Conservation (phyloP, 2,888 invertebrate genomes). For the Protula sp. region DNA sequence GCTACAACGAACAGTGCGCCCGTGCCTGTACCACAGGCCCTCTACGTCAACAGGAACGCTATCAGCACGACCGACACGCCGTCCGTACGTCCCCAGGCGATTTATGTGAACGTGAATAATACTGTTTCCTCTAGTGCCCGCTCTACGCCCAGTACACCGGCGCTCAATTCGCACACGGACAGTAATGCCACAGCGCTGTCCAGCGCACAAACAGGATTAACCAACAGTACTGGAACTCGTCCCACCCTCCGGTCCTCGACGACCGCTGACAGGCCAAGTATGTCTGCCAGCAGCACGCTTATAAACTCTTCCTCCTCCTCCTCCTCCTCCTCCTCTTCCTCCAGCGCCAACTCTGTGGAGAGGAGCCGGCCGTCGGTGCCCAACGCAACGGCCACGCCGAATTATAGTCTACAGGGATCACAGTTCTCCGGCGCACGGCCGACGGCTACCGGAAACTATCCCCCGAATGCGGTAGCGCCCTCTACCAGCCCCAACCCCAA, state of each 20-base stretch:
- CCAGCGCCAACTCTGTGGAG: constrained; percentile 3
- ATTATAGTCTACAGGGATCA: constrained; percentile 1
- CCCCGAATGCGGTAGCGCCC: neutral
- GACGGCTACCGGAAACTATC: neutral
- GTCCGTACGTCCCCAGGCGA: neutral
- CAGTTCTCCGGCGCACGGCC: neutral
- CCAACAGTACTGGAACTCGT: neutral
- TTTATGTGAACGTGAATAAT: neutral
- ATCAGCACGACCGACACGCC: constrained; percentile 6
- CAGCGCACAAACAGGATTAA: neutral
- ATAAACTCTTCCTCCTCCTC: neutral
- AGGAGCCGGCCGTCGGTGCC: constrained; percentile 7
- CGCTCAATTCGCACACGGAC: neutral
- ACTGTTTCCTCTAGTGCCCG: neutral
- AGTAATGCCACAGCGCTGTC: too few relatives aligned
- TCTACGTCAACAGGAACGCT: constrained; percentile 12
- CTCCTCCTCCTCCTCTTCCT: neutral
- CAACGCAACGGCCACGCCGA: constrained; percentile 10
- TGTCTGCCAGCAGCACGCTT: neutral
- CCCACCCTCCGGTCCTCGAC: neutral
- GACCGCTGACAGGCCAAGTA: neutral
- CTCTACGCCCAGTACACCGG: neutral
- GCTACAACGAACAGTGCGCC: neutral
- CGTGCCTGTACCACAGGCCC: constrained; percentile 13
- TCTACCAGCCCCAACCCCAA: neutral